phyloP scores from a whole-genome alignment of 1,140 invertebrate genomes.

The Zaprionus tsacasi region DNA sequence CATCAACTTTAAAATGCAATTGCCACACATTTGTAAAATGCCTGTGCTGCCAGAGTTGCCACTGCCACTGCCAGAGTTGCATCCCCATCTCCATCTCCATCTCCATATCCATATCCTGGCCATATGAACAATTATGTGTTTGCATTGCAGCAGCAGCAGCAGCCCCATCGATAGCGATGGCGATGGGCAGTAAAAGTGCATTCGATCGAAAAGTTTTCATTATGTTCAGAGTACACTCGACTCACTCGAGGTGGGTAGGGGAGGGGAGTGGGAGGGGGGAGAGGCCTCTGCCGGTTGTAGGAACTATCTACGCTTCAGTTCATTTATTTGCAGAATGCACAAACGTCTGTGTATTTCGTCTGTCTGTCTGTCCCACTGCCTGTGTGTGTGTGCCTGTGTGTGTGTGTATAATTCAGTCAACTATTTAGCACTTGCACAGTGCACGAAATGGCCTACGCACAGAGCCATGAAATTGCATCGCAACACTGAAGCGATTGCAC shows the following conservation, averaged over 20 bases:
- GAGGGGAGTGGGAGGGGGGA: not conserved
- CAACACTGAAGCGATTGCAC: slow-evolving; percentile 20
- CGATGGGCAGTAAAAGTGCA: slow-evolving; percentile 62
- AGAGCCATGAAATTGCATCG: slow-evolving; percentile 77
- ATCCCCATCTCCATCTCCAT: slow-evolving; percentile 59
- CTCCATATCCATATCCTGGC: slow-evolving; percentile 57
- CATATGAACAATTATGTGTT: slow-evolving; percentile 67
- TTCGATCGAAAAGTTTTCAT: slow-evolving; percentile 81
- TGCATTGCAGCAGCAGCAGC: slow-evolving; percentile 40
- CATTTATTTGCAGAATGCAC: slow-evolving; percentile 66
- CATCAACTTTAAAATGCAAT: slow-evolving; percentile 54
- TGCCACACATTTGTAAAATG: slow-evolving; percentile 57
- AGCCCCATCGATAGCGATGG: slow-evolving; percentile 26
- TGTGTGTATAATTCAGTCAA: slow-evolving; percentile 67
- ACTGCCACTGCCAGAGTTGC: slow-evolving; percentile 28
- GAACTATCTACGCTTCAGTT: slow-evolving; percentile 74
- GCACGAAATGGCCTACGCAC: slow-evolving; percentile 66
- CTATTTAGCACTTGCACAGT: slow-evolving; percentile 77
- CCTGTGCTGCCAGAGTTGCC: slow-evolving; percentile 25
- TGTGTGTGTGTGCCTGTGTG: slow-evolving; percentile 22
- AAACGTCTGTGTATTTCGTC: slow-evolving; percentile 15
- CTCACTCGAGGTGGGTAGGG: not conserved
- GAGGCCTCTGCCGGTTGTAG: slow-evolving; percentile 17
- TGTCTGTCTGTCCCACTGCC: not conserved
- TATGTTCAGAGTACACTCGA: slow-evolving; percentile 58